Evolutionary conservation across 2,113 vertebrate species (phyloP), one percentile per base, ranked within the genome.

Genomic region (Hepsetus odoe): DNA sequence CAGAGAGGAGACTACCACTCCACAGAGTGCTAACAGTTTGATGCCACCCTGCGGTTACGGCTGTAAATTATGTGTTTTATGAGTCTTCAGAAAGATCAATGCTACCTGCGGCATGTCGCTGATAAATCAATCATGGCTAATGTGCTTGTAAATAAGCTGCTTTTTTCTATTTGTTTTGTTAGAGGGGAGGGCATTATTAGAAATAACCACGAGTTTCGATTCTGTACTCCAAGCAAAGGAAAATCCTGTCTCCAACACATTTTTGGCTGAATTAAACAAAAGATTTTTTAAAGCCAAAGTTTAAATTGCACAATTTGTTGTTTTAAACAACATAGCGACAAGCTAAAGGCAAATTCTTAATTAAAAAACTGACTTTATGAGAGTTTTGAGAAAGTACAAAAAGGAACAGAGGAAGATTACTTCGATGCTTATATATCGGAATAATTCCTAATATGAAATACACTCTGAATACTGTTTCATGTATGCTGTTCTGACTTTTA

Each of bases 101-200:
- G 93, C 91, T 95, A 95, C 95, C 95, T 94, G 92, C 91, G 90
- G 94, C 94, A 91, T 94, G 94, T 95, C 93, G 94, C 92, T 94
- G 94, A 95, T 94, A 94, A 94, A 95, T 95, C 94, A 94, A 95
- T 95, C 94, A 94, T 91, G 89, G 90, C 93, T 91, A 88, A 83
- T 82, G 84, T 51, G 58, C 64, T 51, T n/a, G 67, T 26, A 78
- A 64, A 78, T 62, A 72, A 78, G 76, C 67, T 51, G 53, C 51
- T 40, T 62, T 71, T 53, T 38, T 61, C 35, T 33, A 13, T 66
- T 70, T 53, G 18, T 6, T 9, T 78, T 58, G 70, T 46, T 38
- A 38, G 55, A 22, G 30, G 35, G 22, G 20, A 13, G 53, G 56
- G 18, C 7, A 33, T 62, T 6, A 62, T 8, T 5, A 62, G 20